Base-by-base conservation (phyloP, 2,797 vertebrate species). In the Sciaenops ocellatus region DNA sequence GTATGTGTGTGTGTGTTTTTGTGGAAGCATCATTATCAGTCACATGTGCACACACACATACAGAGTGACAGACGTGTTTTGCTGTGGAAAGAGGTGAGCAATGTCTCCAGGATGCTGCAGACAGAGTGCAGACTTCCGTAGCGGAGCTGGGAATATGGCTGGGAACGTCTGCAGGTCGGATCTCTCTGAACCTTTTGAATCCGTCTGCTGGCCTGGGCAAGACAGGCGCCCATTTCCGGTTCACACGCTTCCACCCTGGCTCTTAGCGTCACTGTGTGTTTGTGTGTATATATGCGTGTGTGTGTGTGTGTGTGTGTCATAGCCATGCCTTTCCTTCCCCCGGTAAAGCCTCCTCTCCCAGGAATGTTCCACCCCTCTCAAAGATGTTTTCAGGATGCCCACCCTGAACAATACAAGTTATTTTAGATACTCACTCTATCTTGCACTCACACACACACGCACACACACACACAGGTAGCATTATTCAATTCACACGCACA, bases 151-250 rank as follows among this genome's bases (percentile, higher is more conserved):
- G 84, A 92, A 88, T 57, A 68, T 9, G 65, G 79, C 85, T 92
- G 90, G 93, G 92, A 94, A 92, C 78, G 83, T 93, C 88, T 91
- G 85, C 70, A 74, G 82, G 83, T 91, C 84, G 78, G 83, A 83
- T 77, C 89, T 87, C 78, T 90, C 85, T 86, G 85, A 90, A 89
- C 85, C 80, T 69, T 82, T 69, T 59, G 72, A 87, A 85, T 91
- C 85, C 22, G 79, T 84, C 87, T 80, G 77, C 71, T 4, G 42
- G 66, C 82, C 84, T 70, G 1, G 69, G 76, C 78, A 90, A 79
- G 85, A 92, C 87, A 84, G 82, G 83, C 85, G 13, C 59, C 82
- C 67, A 38, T 91, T 91, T 93, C 92, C 92, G 77, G 91, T 93
- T 94, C 93, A 93, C 93, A 94, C 85, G 87, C 89, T 86, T 91